Conservation (phyloP, 2,797 vertebrate species). For the Manis pentadactyla region DNA sequence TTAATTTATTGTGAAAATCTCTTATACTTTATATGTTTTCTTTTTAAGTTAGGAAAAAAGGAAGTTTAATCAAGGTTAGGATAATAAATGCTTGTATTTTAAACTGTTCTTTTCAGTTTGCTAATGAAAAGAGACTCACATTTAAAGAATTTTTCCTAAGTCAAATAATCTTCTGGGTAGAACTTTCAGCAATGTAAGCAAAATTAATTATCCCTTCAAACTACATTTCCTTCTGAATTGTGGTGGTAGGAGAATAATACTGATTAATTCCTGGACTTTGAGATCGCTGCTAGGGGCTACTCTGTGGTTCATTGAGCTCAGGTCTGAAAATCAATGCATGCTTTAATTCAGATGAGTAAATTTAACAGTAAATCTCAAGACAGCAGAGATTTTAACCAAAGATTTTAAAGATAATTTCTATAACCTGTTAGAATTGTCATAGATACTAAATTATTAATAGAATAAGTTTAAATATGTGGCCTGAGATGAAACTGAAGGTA, state of each 20-base stretch:
- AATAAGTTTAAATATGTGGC: neutral
- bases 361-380: neutral
- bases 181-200: neutral
- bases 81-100: constrained; percentile 2
- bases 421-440: neutral
- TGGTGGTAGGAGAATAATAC: neutral
- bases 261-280: neutral
- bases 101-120: constrained; percentile 1
- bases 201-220: constrained; percentile 40
- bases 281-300: neutral
- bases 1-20: neutral
- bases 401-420: constrained; percentile 25
- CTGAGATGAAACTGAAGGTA: neutral
- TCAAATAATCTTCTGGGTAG: neutral
- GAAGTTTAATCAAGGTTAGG: constrained; percentile 29
- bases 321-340: neutral
- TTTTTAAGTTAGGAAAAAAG: constrained; percentile 45
- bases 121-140: constrained; percentile 9
- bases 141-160: constrained; percentile 47
- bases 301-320: neutral
- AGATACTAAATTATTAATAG: constrained; percentile 42
- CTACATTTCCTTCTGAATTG: neutral
- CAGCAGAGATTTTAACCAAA: neutral
- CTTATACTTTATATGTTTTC: neutral
- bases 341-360: constrained; percentile 4